Conservation (phyloP, 1,140 invertebrate species). For the Charaxes varanes region DNA sequence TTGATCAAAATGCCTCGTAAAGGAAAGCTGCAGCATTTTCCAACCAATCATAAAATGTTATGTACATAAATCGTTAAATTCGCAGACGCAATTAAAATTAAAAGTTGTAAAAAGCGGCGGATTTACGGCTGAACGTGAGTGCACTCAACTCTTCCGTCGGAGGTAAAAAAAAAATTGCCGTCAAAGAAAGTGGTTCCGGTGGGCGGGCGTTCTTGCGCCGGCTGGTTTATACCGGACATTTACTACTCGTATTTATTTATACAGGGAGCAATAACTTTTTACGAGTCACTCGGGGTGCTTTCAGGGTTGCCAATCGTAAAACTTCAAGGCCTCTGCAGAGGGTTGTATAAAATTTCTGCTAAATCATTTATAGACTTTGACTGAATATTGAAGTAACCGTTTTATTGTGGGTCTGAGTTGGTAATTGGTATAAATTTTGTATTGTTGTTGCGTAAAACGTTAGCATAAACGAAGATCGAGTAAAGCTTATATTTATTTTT, state of each 20-base stretch:
- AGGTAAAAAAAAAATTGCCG: conserved; percentile 28
- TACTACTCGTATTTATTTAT: conserved; percentile 45
- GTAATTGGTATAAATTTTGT: too few species aligned
- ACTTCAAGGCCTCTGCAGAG: not conserved
- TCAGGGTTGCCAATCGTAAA: conserved; percentile 5
- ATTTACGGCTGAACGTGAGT: conserved; percentile 19
- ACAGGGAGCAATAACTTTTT: conserved; percentile 34
- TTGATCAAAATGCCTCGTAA: too few species aligned
- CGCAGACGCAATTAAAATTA: conserved; percentile 21
- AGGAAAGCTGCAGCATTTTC: conserved; percentile 1
- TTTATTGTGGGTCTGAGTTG: too few species aligned
- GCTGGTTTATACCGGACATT: conserved; percentile 27
- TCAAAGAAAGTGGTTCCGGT: conserved; percentile 40
- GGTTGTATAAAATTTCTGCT: not conserved
- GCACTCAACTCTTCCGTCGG: conserved; percentile 29
- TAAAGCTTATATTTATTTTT: too few species aligned
- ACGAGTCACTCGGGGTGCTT: conserved; percentile 26
- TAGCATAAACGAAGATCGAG: too few species aligned
- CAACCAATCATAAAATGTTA: conserved; percentile 14
- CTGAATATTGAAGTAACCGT: too few species aligned
- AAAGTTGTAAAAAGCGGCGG: conserved; percentile 15
- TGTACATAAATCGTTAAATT: conserved; percentile 11
- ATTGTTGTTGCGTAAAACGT: too few species aligned
- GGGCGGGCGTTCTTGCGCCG: conserved; percentile 13
- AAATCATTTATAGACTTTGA: too few species aligned